phyloP scores from a whole-genome alignment of 2,797 vertebrate species.

The Sebastes paucispinis region DNA sequence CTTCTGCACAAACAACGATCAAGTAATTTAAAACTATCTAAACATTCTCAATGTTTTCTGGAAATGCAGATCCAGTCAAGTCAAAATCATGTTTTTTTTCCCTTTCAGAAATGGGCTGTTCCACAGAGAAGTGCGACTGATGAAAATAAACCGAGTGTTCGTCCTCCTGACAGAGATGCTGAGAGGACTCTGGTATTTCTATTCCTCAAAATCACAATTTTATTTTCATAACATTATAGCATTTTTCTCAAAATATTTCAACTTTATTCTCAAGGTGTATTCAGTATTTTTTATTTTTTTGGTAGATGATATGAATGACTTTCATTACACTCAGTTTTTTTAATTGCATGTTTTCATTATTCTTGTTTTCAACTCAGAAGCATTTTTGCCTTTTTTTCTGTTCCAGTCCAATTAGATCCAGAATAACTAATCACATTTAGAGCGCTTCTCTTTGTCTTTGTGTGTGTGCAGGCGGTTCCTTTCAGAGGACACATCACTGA shows the following conservation, averaged over 20 bases:
- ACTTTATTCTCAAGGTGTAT: not conserved
- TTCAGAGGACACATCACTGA: constrained; percentile 92
- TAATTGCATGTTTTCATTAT: not conserved
- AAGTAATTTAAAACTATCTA: not conserved
- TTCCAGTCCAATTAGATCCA: not conserved
- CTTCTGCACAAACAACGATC: not conserved
- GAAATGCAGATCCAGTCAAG: not conserved
- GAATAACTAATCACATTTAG: not conserved
- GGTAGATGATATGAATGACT: not conserved
- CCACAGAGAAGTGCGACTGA: constrained; percentile 16
- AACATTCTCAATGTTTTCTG: not conserved
- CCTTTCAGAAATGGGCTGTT: constrained; percentile 49
- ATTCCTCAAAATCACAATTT: not conserved
- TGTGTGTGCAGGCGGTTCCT: constrained; percentile 86
- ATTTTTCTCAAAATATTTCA: not conserved
- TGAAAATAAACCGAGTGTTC: not conserved
- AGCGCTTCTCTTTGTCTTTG: no score
- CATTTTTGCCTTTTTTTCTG: not conserved
- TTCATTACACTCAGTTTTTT: not conserved
- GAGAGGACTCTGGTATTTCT: constrained; percentile 43
- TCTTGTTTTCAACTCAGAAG: not conserved
- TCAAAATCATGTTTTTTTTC: not conserved
- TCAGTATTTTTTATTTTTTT: not conserved
- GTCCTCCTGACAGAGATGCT: not conserved
- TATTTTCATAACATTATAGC: not conserved